Evolutionary conservation across 2,797 vertebrate genomes (phyloP), one percentile per base, ranked within the genome.

Genomic region (Schizopygopsis malacanthus): DNA sequence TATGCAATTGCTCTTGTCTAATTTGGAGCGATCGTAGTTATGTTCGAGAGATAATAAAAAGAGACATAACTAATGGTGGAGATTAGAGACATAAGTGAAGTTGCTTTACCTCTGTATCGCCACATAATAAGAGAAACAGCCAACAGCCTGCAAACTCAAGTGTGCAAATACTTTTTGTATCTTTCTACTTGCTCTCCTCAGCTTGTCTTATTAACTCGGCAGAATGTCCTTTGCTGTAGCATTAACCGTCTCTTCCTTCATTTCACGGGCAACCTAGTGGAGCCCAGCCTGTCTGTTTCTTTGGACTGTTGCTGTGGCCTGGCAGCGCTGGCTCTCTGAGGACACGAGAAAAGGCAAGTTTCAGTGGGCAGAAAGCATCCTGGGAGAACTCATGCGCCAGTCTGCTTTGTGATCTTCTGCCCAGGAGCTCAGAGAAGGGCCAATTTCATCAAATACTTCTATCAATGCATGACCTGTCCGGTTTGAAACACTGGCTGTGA

Each of bases 381-480:
- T 79, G 92, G 92, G 93, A 92, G 73, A 93, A 88, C 80, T 90
- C 91, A 89, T 90, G 87, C 86, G 84, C 89, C 92, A 94, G 94
- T 93, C 92, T 91, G 92, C 91, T 90, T 93, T 94, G 92, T 95
- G 94, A 95, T 95, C 94, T 93, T 90, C 91, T 95, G 94, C 94
- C 94, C 93, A 92, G 93, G 91, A 91, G 88, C 90, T 92, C 88
- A 69, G 91, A 87, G 88, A 70, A 78, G 76, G 50, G 84, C 88
- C 86, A 86, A 77, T 75, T 83, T 81, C 63, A 87, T 85, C 73
- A 84, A 65, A 86, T 85, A 43, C 72, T 87, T 82, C 63, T 81
- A 72, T 61, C 47, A 85, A 86, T 79, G 67, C 79, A 65, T 70
- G 81, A 83, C 79, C 79, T 52, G 87, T 70, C 86, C 67, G 45